Base-by-base conservation (phyloP, 2,888 invertebrate genomes). In the Linnaemya tessellans region DNA sequence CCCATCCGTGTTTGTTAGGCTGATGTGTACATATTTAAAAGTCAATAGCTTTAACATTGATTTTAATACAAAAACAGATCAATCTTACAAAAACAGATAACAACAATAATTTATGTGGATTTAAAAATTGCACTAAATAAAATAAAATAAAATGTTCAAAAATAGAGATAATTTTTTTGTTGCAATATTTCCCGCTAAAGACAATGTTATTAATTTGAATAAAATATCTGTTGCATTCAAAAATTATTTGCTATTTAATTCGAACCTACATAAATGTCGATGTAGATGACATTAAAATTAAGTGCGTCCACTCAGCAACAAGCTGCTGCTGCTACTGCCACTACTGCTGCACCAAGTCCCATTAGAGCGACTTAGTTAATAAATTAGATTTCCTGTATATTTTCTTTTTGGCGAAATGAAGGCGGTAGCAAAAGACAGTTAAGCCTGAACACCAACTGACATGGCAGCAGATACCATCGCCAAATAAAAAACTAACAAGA, bases 331-430 rank as follows among this genome's bases (percentile, higher is more conserved):
- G 64, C 77, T n/a, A 22, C 13, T 78, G 41, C 58, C 62, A 35
- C 22, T 9, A 25, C 41, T 54, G 13, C 54, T 64, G 43, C 43
- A 30, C 25, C 58, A 35, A 22, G 77, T 83, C 78, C 67, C 70
- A 84, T 62, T 68, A 68, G n/a, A 73, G 41, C 73, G 41, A 60
- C 35, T 80, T n/a, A 20, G 51, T 73, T 78, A 80, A 80, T 80
- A 84, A 77, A 74, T 79, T 67, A 58, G 51, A 35, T 43, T 68
- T 78, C 41, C 13, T 46, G 22, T 20, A 49, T 41, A n/a, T 71
- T 38, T 25, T 62, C 13, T 38, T 49, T 54, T 62, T 54, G 10
- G 15, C n/a, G n/a, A 35, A 56, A 43, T 65, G 68, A 84, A 84
- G 84, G 84, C 74, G 84, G 79, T 62, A 62, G 74, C 51, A 64